Percentiles rank a stretch among this genome's conserved stretches.
Conservation (phyloP, 2,888 invertebrate genomes). For the Peribatodes rhomboidaria region DNA sequence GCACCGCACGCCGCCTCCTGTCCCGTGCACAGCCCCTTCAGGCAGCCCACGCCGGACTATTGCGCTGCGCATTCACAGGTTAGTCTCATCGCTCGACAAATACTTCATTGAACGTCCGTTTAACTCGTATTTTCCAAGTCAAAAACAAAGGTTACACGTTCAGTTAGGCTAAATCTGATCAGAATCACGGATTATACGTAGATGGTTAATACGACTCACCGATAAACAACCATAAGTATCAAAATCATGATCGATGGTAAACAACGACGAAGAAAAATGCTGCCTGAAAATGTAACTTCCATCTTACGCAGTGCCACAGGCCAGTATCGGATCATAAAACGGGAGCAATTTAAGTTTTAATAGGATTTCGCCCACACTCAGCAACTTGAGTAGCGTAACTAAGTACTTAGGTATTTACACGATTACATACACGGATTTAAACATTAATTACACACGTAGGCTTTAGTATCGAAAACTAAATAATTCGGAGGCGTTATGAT, state of each 20-base stretch:
- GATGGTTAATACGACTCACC: not conserved
- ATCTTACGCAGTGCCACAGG: not conserved
- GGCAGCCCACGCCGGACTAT: slow-evolving; percentile 86
- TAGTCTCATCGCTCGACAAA: slow-evolving; percentile 17
- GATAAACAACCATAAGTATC: too few relatives aligned
- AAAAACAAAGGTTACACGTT: too few relatives aligned
- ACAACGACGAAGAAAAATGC: not conserved
- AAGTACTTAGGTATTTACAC: not conserved
- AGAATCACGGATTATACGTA: not conserved
- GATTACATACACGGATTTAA: not conserved
- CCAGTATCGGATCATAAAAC: not conserved
- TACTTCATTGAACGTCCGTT: not conserved
- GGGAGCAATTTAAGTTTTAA: slow-evolving; percentile 23
- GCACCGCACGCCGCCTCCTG: slow-evolving; percentile 85
- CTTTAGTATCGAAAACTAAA: not conserved
- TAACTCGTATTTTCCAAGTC: not conserved
- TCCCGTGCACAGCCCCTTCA: slow-evolving; percentile 92
- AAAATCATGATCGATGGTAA: too few relatives aligned
- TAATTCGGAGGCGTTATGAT: not conserved
- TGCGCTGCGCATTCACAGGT: slow-evolving; percentile 84
- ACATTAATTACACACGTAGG: slow-evolving; percentile 1
- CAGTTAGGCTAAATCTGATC: not conserved
- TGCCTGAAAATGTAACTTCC: not conserved
- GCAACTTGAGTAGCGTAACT: slow-evolving; percentile 4
- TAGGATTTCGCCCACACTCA: slow-evolving; percentile 18